Evolutionary conservation across 1,140 invertebrate genomes (phyloP).

Genomic region (Calliopsis andreniformis): DNA sequence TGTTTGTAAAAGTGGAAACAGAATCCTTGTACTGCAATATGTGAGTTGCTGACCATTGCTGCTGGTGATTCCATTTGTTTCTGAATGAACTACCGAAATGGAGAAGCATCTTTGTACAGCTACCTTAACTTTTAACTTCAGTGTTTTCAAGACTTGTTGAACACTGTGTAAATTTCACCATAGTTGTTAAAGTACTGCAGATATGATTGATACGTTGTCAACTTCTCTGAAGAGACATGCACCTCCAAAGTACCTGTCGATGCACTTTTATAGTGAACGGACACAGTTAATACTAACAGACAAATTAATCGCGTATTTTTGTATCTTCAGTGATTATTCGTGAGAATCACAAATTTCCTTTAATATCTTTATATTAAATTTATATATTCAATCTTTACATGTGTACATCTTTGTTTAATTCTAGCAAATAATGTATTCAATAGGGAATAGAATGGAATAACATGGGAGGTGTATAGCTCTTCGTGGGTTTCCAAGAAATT

Average conservation of each 20-base stretch:
- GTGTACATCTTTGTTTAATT: background rate
- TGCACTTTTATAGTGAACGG: background rate
- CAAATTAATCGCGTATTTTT: constrained; percentile 12
- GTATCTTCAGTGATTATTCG: constrained; percentile 17
- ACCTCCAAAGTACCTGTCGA: constrained; percentile 26
- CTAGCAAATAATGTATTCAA: too few relatives aligned
- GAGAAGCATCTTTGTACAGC: constrained; percentile 53
- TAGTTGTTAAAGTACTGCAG: constrained; percentile 29
- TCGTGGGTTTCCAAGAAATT: constrained; percentile 42
- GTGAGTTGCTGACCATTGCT: constrained; percentile 1
- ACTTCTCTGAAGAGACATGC: constrained; percentile 37
- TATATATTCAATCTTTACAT: constrained; percentile 14
- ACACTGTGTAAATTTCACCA: constrained; percentile 38
- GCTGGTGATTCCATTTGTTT: background rate
- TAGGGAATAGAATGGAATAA: background rate
- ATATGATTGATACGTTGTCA: constrained; percentile 35
- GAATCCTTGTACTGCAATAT: constrained; percentile 1
- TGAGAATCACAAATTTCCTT: background rate
- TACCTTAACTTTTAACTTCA: constrained; percentile 55
- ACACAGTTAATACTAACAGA: constrained; percentile 24
- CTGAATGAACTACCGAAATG: constrained; percentile 11
- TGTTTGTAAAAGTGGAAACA: constrained; percentile 33
- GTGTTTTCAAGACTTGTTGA: constrained; percentile 47
- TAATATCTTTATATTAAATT: constrained; percentile 25
- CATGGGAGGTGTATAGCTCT: constrained; percentile 46